These are phyloP conservation scores for Apostichopus californicus DNA, from an alignment of 35 echinoderm and acorn worm genomes.

Conservation along the genomic window DNA sequence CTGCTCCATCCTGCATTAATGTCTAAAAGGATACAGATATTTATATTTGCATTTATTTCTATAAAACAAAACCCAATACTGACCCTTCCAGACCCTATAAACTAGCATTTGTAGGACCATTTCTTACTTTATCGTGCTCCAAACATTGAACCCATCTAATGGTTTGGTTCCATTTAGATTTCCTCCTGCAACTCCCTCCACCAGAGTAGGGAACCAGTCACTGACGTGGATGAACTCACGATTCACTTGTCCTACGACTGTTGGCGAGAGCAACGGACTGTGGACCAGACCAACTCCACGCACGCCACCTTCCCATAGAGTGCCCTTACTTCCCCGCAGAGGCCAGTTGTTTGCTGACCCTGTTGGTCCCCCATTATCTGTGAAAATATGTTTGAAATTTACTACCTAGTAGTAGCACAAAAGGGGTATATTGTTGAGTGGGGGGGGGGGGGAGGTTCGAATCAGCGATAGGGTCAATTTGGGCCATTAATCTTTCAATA, in stretches of 20 bases:
- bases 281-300: conserved; percentile 77
- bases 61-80: too few species aligned
- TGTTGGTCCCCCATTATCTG: conserved; percentile 77
- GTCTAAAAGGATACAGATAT: too few species aligned
- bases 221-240: conserved; percentile 67
- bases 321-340: conserved; percentile 67
- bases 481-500: too few species aligned
- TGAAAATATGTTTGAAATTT: not conserved
- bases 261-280: conserved; percentile 57
- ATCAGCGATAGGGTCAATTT: too few species aligned
- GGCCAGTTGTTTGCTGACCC: conserved; percentile 79
- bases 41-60: too few species aligned
- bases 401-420: not conserved
- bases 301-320: conserved; percentile 79
- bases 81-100: too few species aligned
- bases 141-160: conserved; percentile 67
- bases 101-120: too few species aligned
- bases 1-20: too few species aligned
- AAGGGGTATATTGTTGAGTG: too few species aligned
- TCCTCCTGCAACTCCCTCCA: conserved; percentile 69
- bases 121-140: conserved; percentile 56
- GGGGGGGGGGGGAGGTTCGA: not conserved
- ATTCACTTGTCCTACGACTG: conserved; percentile 61
- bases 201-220: conserved; percentile 87
- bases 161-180: conserved; percentile 67